Evolutionary conservation across 92 coral and sea anemone species (phyloP), one percentile per base, ranked within the genome.

Genomic region (Phenganax marumi): DNA sequence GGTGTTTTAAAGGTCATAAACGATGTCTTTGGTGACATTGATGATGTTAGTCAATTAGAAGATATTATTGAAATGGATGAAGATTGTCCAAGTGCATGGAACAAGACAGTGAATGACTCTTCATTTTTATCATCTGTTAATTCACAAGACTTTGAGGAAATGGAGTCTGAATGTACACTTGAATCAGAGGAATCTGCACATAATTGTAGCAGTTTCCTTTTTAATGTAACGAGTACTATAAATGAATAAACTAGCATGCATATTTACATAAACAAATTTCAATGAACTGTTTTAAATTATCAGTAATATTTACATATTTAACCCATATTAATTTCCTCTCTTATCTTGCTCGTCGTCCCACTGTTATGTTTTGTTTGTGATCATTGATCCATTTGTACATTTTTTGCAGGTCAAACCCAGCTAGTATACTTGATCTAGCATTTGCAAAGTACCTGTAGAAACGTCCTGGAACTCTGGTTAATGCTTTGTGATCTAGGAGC

Each of bases 101-200:
- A 70, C 43, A 52, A 70, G 51, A 3, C 24, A 21, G 52, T 1
- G 6, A 12, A 70, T 70, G 75, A 70, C 3, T 70, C 50, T 70
- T 70, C 75, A 3, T 70, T 70, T 7, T 70, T 18, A 8, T 70
- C 75, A 70, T 12, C 43, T 70, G 75, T 6, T 70, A 7, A 70
- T 70, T 70, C 75, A 12, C 75, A 70, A 70, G 75, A 70, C 50
- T 70, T 70, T 8, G 75, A 70, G 75, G 75, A 70, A 70, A 70
- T 70, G 75, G 75, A 70, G n/a, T 70, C 75, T 70, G 75, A 70
- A 70, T 6, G 50, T 21, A 70, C 75, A 70, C 3, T 12, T 7
- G 12, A 43, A 11, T 70, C 75, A 70, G 19, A 70, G 24, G 75
- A 46, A 7, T 70, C 75, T 70, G 75, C 52, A 43, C 52, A 16